Percentiles rank a stretch among this genome's conserved stretches.
Conservation (phyloP, 2,888 invertebrate genomes). For the Pheosia tremula region DNA sequence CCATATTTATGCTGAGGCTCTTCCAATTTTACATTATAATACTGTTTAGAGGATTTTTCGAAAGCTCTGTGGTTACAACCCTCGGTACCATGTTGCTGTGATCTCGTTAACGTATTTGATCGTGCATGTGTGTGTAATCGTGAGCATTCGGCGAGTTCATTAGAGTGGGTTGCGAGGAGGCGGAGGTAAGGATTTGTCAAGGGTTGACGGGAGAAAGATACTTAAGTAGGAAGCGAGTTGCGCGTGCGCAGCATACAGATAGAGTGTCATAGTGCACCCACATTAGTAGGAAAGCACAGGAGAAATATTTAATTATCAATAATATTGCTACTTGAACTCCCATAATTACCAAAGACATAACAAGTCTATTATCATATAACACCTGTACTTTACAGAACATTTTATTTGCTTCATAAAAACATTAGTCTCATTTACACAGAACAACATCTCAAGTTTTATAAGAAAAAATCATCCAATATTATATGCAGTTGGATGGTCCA, state of each 20-base stretch:
- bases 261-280: constrained; percentile 12
- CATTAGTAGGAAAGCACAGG: neutral
- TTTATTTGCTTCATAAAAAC: too few relatives aligned
- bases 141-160: constrained; percentile 6
- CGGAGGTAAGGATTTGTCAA: constrained; percentile 24
- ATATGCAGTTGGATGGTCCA: too few relatives aligned
- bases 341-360: too few relatives aligned
- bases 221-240: constrained; percentile 26
- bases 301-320: neutral
- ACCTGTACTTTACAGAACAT: too few relatives aligned
- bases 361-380: too few relatives aligned
- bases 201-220: constrained; percentile 37
- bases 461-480: too few relatives aligned
- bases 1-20: too few relatives aligned
- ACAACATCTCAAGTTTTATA: too few relatives aligned
- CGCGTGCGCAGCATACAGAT: constrained; percentile 39
- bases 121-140: neutral
- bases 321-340: too few relatives aligned
- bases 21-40: too few relatives aligned
- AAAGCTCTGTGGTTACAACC: neutral
- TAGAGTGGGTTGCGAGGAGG: constrained; percentile 11
- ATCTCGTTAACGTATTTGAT: constrained; percentile 6
- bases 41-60: too few relatives aligned
- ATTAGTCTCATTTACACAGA: too few relatives aligned
- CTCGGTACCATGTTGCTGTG: neutral